Evolutionary conservation across 64 coral and sea anemone species (phyloP), one percentile per base, ranked within the genome.

Genomic region (Astreopora myriophthalma): DNA sequence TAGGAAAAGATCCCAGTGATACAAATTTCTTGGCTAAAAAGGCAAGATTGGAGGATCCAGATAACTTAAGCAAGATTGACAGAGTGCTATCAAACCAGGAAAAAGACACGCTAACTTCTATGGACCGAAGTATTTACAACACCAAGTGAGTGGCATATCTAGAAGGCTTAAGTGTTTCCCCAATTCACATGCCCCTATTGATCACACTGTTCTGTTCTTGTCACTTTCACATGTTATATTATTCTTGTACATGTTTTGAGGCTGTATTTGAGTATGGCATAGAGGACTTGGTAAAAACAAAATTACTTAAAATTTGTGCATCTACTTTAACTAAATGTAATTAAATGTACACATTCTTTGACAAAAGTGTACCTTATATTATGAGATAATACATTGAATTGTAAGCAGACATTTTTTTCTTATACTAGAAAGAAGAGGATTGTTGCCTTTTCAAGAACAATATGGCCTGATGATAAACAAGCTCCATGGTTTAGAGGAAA

Each of bases 391-490:
- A 69, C 66, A 29, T 28, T 69, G 26, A 31, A 33, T 69, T 29
- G 66, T 31, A 13, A 31, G 29, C 66, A 31, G 30, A 69, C 29
- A 31, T 69, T 29, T 69, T n/a, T 31, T 69, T 31, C 29, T 32
- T 31, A 31, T 7, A 25, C n/a, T 65, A 82, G 80, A 30, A 84
- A 84, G 57, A 64, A 30, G 28, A 84, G 55, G 35, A 87, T 87
- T 11, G 71, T 87, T 48, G 69, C 35, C 20, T 70, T 71, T 25
- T 29, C 46, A 10, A 87, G 73, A 52, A 52, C 22, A 46, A 25
- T 72, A 71, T 87, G 84, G 84, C 84, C 84, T 46, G 60, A 46
- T 27, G 64, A 71, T 29, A 31, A 87, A 49, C 84, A 67, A 70
- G 48, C 67, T 30, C 67, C 66, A 24, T 39, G 46, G 37, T 87